A percentile compares a stretch with the other conserved stretches of the same genome.
Evolutionary conservation across 1,140 invertebrate genomes (phyloP).

Genomic region (Scaptomyza hsui): DNA sequence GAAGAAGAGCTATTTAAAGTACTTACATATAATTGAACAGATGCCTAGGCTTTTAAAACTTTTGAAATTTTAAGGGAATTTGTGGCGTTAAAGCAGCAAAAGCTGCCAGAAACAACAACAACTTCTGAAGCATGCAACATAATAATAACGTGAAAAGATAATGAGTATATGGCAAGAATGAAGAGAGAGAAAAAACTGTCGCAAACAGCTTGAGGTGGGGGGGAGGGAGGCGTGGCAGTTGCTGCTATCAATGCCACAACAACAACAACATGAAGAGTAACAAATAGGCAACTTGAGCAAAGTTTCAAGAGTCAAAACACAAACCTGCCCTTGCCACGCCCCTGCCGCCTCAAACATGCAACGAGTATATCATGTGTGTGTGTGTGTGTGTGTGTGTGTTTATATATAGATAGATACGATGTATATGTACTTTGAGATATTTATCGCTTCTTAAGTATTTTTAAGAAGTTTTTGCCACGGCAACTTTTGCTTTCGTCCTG

Average conservation of each 20-base stretch:
- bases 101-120: constrained; percentile 24
- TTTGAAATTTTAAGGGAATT: constrained; percentile 43
- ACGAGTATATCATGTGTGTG: constrained; percentile 13
- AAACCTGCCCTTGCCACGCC: constrained; percentile 18
- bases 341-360: constrained; percentile 5
- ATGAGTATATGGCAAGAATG: constrained; percentile 43
- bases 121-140: constrained; percentile 57
- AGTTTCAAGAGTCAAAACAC: constrained; percentile 67
- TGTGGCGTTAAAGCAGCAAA: constrained; percentile 41
- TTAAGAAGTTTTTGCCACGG: constrained; percentile 75
- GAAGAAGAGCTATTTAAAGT: constrained; percentile 51
- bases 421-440: constrained; percentile 58
- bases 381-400: neutral
- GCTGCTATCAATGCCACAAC: constrained; percentile 29
- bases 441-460: constrained; percentile 81
- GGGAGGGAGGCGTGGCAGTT: constrained; percentile 11
- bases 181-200: constrained; percentile 44
- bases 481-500: constrained; percentile 61
- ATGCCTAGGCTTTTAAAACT: constrained; percentile 32
- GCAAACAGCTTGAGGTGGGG: neutral
- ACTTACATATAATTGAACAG: constrained; percentile 57
- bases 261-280: constrained; percentile 48
- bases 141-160: constrained; percentile 80
- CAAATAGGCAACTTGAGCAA: constrained; percentile 74
- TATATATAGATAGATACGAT: constrained; percentile 26